Conservation (phyloP, 2,113 vertebrate species). For the Platysternon megacephalum region DNA sequence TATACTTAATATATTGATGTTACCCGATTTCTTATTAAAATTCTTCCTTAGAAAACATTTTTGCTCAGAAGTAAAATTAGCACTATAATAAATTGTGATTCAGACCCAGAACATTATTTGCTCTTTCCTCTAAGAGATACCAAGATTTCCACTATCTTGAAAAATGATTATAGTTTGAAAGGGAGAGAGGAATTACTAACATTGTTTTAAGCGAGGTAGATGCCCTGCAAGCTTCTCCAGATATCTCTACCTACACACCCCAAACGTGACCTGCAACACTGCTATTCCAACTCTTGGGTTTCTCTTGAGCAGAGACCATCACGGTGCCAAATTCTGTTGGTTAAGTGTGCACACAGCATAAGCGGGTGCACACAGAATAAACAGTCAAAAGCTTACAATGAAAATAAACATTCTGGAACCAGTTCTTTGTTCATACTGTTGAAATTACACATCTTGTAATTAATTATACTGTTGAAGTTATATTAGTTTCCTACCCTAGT, state of each 20-base stretch:
- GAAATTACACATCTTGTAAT: background rate
- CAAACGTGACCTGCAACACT: background rate
- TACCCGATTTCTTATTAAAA: background rate
- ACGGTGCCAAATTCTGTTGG: background rate
- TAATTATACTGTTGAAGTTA: background rate
- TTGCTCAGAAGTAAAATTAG: background rate
- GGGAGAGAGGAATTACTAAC: slow-evolving; percentile 1
- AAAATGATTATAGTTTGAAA: background rate
- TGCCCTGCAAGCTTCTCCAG: slow-evolving; percentile 50
- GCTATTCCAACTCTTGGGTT: background rate
- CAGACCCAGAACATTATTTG: background rate
- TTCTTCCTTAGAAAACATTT: background rate
- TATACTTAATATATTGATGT: background rate
- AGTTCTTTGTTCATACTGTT: background rate
- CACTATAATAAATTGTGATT: background rate
- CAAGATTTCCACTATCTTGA: slow-evolving; percentile 3
- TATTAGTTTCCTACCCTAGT: background rate
- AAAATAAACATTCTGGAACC: background rate
- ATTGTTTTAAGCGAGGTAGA: background rate
- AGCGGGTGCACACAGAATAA: background rate
- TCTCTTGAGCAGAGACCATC: slow-evolving; percentile 3
- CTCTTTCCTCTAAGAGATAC: background rate
- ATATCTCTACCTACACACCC: slow-evolving; percentile 52
- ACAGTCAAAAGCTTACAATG: background rate
- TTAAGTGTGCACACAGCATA: background rate